Evolutionary conservation across 2,888 invertebrate species (phyloP).

Genomic region (Drosophila gaucha): DNA sequence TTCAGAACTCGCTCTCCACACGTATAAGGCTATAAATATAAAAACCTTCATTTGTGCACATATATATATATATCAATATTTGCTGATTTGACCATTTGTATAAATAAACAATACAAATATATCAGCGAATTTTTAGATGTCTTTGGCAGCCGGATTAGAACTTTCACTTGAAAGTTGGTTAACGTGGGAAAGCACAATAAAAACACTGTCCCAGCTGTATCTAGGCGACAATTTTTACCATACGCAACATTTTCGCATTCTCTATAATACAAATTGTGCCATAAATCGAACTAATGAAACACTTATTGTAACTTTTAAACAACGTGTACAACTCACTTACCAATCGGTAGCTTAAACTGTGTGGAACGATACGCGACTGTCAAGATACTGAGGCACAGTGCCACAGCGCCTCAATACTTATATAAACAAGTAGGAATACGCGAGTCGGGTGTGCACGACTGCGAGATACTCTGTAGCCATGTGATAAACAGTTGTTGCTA

Average conservation of each 20-base stretch:
- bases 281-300: conserved; percentile 21
- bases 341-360: conserved; percentile 14
- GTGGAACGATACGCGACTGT: conserved; percentile 49
- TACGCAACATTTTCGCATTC: neutral
- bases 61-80: conserved; percentile 1
- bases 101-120: conserved; percentile 49
- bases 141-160: conserved; percentile 70
- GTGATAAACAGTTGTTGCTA: neutral
- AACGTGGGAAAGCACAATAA: conserved; percentile 42
- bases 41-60: too few species aligned
- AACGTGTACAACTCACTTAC: conserved; percentile 51
- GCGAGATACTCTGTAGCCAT: neutral
- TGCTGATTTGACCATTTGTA: conserved; percentile 35
- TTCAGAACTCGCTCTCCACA: neutral
- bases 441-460: neutral
- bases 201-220: neutral
- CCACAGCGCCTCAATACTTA: conserved; percentile 36
- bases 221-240: neutral
- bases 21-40: too few species aligned
- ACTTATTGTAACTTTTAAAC: conserved; percentile 31
- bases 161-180: conserved; percentile 58
- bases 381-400: conserved; percentile 61
- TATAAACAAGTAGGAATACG: conserved; percentile 4
- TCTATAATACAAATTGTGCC: too few species aligned
- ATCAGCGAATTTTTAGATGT: conserved; percentile 33